Evolutionary conservation across 2,797 vertebrate genomes (phyloP).

Genomic region (Acanthurus leucopareius): DNA sequence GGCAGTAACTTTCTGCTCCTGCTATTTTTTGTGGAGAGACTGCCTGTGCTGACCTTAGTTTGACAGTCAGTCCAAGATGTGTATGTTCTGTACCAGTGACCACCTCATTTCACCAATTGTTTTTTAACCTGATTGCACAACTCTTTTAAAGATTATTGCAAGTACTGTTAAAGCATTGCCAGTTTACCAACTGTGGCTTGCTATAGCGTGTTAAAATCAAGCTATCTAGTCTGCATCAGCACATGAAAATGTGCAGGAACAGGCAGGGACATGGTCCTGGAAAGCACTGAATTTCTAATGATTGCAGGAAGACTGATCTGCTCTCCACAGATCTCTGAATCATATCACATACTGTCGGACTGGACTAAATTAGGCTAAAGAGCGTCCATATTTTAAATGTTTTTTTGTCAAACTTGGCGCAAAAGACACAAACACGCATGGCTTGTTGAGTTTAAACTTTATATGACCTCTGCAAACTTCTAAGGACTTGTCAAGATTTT

Average conservation of each 20-base stretch:
- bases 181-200: background rate
- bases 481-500: constrained; percentile 45
- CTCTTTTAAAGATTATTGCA: constrained; percentile 19
- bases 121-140: constrained; percentile 34
- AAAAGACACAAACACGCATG: constrained; percentile 20
- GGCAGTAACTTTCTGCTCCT: constrained; percentile 6
- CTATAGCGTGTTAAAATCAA: background rate
- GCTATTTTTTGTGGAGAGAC: constrained; percentile 17
- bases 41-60: constrained; percentile 14
- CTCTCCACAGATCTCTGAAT: constrained; percentile 23
- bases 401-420: constrained; percentile 17
- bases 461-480: constrained; percentile 53
- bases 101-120: constrained; percentile 26
- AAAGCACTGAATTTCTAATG: background rate
- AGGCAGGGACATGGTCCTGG: background rate
- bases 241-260: background rate
- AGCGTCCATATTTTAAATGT: constrained; percentile 9
- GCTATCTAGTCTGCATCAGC: constrained; percentile 3
- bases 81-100: constrained; percentile 9
- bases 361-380: background rate
- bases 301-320: constrained; percentile 3
- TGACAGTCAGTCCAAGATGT: constrained; percentile 2
- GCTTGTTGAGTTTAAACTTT: constrained; percentile 54
- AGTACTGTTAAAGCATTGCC: constrained; percentile 17
- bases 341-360: background rate